These are phyloP conservation scores for Triplophysa dalaica DNA, from an alignment of 2,113 vertebrate species.

Conservation along the genomic window DNA sequence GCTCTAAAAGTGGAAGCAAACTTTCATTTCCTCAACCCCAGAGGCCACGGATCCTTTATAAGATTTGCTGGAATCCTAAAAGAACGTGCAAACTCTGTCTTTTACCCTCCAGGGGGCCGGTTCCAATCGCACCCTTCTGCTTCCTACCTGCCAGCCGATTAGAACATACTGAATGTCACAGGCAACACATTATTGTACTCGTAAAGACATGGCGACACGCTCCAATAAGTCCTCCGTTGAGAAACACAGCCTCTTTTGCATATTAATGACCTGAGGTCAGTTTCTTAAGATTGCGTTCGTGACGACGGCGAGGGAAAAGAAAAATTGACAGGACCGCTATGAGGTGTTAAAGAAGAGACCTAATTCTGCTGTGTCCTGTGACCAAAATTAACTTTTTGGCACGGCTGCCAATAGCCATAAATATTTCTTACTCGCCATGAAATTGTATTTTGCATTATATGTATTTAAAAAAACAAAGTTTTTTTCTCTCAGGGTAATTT, in stretches of 20 bases:
- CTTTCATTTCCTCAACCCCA: slow-evolving; percentile 48
- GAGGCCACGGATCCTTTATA: slow-evolving; percentile 49
- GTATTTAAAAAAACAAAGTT: not conserved
- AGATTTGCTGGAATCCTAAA: slow-evolving; percentile 27
- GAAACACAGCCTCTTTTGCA: slow-evolving; percentile 55
- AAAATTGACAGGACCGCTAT: not conserved
- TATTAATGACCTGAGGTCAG: slow-evolving; percentile 61
- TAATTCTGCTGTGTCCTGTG: slow-evolving; percentile 42
- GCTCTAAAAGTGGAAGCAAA: slow-evolving; percentile 23
- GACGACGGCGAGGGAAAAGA: slow-evolving; percentile 41
- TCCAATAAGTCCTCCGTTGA: slow-evolving; percentile 65
- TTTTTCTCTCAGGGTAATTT: not conserved
- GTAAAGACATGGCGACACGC: slow-evolving; percentile 60
- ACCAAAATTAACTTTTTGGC: slow-evolving; percentile 43
- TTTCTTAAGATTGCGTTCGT: slow-evolving; percentile 52
- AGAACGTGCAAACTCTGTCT: slow-evolving; percentile 45
- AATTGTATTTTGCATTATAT: not conserved
- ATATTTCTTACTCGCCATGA: not conserved
- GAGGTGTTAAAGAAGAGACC: slow-evolving; percentile 33
- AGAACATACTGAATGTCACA: slow-evolving; percentile 61
- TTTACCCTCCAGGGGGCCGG: slow-evolving; percentile 56
- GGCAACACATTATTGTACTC: slow-evolving; percentile 62
- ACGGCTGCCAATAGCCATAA: not conserved
- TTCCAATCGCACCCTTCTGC: slow-evolving; percentile 28
- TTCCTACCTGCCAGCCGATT: slow-evolving; percentile 56